Conservation (phyloP, 2,888 invertebrate genomes). For the Caenorhabditis drosophilae region DNA sequence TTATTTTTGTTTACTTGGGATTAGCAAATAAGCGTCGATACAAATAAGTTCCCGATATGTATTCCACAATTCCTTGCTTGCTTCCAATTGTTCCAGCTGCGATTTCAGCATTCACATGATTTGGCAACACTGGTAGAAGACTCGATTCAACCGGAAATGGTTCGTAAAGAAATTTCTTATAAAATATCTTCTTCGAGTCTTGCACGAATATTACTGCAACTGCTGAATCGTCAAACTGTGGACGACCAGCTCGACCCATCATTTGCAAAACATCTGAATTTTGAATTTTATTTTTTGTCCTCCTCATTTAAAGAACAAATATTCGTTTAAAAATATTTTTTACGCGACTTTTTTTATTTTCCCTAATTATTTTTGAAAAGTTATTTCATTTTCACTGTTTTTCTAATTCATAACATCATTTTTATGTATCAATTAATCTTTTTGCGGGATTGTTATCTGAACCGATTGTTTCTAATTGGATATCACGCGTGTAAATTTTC, state of each 20-base stretch:
- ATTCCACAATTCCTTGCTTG: constrained; percentile 81
- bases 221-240: constrained; percentile 91
- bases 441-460: too few relatives aligned
- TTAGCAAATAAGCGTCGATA: constrained; percentile 89
- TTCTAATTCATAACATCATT: background rate
- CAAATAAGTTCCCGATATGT: constrained; percentile 97
- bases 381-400: constrained; percentile 2
- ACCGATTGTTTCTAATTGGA: too few relatives aligned
- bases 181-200: constrained; percentile 91
- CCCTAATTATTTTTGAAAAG: too few relatives aligned
- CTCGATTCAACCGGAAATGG: constrained; percentile 99
- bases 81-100: constrained; percentile 87
- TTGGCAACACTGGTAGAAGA: constrained; percentile 85
- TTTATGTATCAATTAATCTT: background rate
- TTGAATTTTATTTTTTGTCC: constrained; percentile 1
- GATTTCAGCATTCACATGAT: constrained; percentile 94
- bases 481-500: too few relatives aligned
- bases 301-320: too few relatives aligned
- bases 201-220: constrained; percentile 79
- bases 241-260: constrained; percentile 98
- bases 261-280: constrained; percentile 90
- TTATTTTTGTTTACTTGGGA: constrained; percentile 74
- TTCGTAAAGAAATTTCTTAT: constrained; percentile 97
- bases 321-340: too few relatives aligned
- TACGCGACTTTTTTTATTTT: too few relatives aligned